These are phyloP conservation scores for Carlito syrichta DNA, from an alignment of 2,113 vertebrate genomes.

Conservation along the genomic window DNA sequence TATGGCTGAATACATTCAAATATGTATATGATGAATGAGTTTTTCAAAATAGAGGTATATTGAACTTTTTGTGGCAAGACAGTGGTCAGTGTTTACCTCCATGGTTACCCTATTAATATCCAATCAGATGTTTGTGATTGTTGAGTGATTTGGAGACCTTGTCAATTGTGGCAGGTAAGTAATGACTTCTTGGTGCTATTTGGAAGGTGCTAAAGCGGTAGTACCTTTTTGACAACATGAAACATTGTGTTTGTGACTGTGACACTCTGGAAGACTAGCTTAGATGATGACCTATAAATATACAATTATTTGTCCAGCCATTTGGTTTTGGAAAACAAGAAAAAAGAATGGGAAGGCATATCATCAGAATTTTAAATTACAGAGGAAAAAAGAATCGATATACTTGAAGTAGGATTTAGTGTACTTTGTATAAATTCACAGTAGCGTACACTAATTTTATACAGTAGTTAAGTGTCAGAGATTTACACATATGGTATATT, in stretches of 20 bases:
- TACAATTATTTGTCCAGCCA: background rate
- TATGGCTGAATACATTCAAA: background rate
- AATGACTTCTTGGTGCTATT: background rate
- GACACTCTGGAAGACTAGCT: background rate
- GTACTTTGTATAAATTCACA: background rate
- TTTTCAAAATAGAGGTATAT: background rate
- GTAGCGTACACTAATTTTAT: background rate
- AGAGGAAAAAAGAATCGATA: background rate
- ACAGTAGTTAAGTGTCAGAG: background rate
- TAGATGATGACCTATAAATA: background rate
- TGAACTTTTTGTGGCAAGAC: background rate
- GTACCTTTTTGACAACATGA: background rate
- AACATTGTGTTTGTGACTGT: background rate
- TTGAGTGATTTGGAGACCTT: background rate
- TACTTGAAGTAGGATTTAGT: background rate
- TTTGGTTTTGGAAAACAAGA: background rate
- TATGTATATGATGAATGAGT: background rate
- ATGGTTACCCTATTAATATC: background rate
- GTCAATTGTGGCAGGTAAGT: rapidly evolving
- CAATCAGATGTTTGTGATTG: background rate
- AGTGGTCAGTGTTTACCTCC: background rate
- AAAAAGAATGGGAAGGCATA: background rate
- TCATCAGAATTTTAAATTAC: background rate
- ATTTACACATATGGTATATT: background rate
- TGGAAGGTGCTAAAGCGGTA: too few relatives aligned